Evolutionary conservation across 2,888 invertebrate species (phyloP), one percentile per base, ranked within the genome.

Genomic region (Dryobota labecula): DNA sequence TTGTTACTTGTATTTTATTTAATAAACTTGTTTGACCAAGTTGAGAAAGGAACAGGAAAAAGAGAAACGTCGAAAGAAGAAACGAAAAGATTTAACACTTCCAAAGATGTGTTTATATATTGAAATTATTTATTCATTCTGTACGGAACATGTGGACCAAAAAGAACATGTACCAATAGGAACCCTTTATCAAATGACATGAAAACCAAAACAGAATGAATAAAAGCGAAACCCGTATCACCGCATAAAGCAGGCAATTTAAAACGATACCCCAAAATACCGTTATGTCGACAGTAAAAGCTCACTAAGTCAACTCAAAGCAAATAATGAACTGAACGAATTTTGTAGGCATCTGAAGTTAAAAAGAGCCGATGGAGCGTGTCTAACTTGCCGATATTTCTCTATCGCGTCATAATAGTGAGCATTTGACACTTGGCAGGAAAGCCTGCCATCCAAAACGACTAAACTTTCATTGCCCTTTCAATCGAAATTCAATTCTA

Each of bases 361-460:
- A 88, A 92, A 92, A 91, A 90, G 91, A 84, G 62, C 80, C 89
- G 86, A 87, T 88, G 88, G 83, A 92, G 89, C 91, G 90, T 91
- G 89, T 85, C 92, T 92, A 92, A 92, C 88, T 89, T 88, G 88
- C 84, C 90, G 90, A 92, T 92, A 92, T 92, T 92, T 92, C 91
- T 90, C 88, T 89, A 91, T 90, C 86, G 87, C 86, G 83, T 89
- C 90, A 92, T 92, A 92, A 92, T 91, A 91, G 91, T 90, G 88
- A 89, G 84, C 91, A 85, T 90, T 92, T 92, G 91, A 91, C 91
- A 91, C 90, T 91, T 90, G 89, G 85, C 84, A 83, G 85, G 82
- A 80, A 80, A 78, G 71, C 78, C 78, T 66, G 67, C 69, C 70
- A 57, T 63, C 6, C 51, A 73, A 73, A 82, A 66, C 49, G 73